Conservation (phyloP, 2,113 vertebrate genomes). For the Lucifuga dentata region DNA sequence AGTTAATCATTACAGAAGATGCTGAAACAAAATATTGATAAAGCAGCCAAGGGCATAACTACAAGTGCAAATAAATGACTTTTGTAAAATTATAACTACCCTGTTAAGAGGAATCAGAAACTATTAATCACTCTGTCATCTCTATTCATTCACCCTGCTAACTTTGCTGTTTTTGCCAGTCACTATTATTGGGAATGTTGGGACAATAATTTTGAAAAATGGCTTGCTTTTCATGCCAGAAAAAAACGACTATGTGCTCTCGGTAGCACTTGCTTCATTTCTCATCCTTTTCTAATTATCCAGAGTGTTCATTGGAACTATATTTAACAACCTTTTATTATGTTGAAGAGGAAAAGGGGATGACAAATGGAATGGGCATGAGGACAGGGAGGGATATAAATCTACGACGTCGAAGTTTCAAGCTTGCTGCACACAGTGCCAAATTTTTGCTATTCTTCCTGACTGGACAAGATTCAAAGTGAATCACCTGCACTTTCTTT, state of each 20-base stretch:
- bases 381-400: slow-evolving; percentile 61
- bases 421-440: slow-evolving; percentile 58
- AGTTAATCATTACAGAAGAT: slow-evolving; percentile 67
- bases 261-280: slow-evolving; percentile 64
- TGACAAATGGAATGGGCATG: slow-evolving; percentile 48
- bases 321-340: slow-evolving; percentile 78
- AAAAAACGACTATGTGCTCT: slow-evolving; percentile 64
- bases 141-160: slow-evolving; percentile 54
- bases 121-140: slow-evolving; percentile 42
- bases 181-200: slow-evolving; percentile 61
- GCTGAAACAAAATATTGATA: slow-evolving; percentile 56
- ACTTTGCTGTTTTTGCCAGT: slow-evolving; percentile 54
- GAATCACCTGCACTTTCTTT: slow-evolving; percentile 12
- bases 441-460: slow-evolving; percentile 50
- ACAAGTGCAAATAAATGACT: slow-evolving; percentile 56
- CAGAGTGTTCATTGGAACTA: slow-evolving; percentile 76
- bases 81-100: slow-evolving; percentile 50
- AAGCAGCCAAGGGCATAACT: slow-evolving; percentile 35
- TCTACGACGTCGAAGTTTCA: slow-evolving; percentile 50
- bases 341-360: slow-evolving; percentile 57
- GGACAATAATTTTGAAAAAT: slow-evolving; percentile 70
- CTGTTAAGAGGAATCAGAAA: slow-evolving; percentile 61
- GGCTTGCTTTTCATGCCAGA: slow-evolving; percentile 68
- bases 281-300: slow-evolving; percentile 80
- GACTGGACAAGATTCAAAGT: slow-evolving; percentile 32